Evolutionary conservation across 2,888 invertebrate species (phyloP), one percentile per base, ranked within the genome.

Genomic region (Parnassius glacialis): DNA sequence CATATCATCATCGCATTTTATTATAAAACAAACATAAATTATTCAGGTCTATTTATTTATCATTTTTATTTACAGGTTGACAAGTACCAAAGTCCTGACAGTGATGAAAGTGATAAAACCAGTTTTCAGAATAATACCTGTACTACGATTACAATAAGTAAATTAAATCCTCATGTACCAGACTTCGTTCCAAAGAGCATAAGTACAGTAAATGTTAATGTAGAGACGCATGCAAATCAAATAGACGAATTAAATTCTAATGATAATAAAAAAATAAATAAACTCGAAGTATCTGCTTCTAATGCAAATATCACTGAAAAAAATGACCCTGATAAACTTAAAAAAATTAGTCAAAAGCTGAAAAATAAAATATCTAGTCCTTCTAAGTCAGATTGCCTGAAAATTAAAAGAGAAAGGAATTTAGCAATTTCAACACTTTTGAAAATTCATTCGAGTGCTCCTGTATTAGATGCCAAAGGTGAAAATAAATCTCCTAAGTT

Each of bases 351-450:
- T 10, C 67, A 70, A 0, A 68, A 74, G 56, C 64, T 85, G 0
- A 80, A 74, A 65, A 72, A 66, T 1, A 76, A 78, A 70, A 83
- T 87, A 43, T 77, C 64, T n/a, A 67, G 70, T 2, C 70, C 74
- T 0, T 65, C 76, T 0, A 74, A 78, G 43, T 64, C 69, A 0
- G 71, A 75, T 44, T 72, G 76, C 13, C 68, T 73, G 9, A 71
- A 74, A 64, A 56, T 67, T 0, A 81, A 78, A 57, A 75, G 70
- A 11, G 74, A 80, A 56, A 79, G 77, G 47, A 86, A 87, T 62
- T 73, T 81, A 0, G 89, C 87, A 0, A 85, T 88, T 2, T 78
- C 81, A 1, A 72, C 81, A 10, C 68, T 89, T 2, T 63, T 87
- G 3, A 80, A 75, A 52, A 67, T 87, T 1, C 72, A 80, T 61